Percentiles rank a stretch among this genome's conserved stretches.
Evolutionary conservation across 2,113 vertebrate species (phyloP).

Genomic region (Misgurnus anguillicaudatus): DNA sequence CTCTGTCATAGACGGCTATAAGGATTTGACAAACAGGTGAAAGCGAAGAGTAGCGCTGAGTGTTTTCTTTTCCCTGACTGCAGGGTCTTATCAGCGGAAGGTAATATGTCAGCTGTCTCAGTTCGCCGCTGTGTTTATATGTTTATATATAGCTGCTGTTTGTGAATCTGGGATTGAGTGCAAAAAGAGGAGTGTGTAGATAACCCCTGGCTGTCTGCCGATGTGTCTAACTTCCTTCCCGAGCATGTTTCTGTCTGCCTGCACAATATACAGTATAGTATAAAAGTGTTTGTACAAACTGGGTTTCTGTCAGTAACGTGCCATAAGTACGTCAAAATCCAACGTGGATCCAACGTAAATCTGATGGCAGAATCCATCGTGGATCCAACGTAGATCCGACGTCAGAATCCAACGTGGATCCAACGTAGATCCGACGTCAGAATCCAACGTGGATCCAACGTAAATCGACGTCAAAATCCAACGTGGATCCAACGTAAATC

Average conservation of each 20-base stretch:
- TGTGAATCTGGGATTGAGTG: conserved; percentile 3
- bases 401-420: too few relatives aligned
- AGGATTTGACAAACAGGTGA: conserved; percentile 20
- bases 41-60: background rate
- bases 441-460: too few relatives aligned
- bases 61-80: conserved; percentile 21
- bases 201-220: background rate
- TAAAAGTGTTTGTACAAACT: too few relatives aligned
- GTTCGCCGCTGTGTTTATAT: background rate
- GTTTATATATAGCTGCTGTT: conserved; percentile 20
- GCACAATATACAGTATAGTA: too few relatives aligned
- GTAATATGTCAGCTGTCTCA: background rate
- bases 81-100: background rate
- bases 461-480: too few relatives aligned
- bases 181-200: background rate
- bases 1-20: conserved; percentile 12
- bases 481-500: too few relatives aligned
- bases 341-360: too few relatives aligned
- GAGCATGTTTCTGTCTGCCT: background rate
- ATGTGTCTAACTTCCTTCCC: background rate
- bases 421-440: too few relatives aligned
- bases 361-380: too few relatives aligned
- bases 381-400: too few relatives aligned
- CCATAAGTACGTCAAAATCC: too few relatives aligned
- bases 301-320: too few relatives aligned